Evolutionary conservation across 2,888 invertebrate genomes (phyloP).

Genomic region (Agrotis puta): DNA sequence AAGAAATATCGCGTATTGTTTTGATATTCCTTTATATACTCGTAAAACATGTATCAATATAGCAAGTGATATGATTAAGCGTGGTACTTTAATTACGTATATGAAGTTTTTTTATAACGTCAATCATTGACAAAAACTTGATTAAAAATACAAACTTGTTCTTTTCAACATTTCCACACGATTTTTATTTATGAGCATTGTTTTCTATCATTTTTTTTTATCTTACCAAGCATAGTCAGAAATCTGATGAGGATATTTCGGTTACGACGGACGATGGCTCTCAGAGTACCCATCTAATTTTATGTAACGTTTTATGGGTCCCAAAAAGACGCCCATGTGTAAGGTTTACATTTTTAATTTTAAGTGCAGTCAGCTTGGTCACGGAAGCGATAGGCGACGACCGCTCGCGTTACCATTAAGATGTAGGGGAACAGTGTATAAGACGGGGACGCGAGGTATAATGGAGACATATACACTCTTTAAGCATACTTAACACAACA

Average conservation of each 20-base stretch:
- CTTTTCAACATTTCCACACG: background rate
- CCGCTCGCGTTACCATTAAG: too few species aligned
- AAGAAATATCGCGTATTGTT: background rate
- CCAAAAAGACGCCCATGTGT: constrained; percentile 44
- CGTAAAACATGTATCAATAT: background rate
- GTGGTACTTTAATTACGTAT: too few species aligned
- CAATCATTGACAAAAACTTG: too few species aligned
- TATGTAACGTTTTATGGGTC: constrained; percentile 30
- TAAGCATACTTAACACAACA: too few species aligned
- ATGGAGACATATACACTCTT: too few species aligned
- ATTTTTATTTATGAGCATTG: background rate
- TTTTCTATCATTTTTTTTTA: background rate
- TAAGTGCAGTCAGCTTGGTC: background rate
- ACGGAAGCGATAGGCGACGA: too few species aligned
- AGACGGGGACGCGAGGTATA: too few species aligned
- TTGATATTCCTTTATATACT: background rate
- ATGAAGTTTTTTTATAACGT: too few species aligned
- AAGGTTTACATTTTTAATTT: constrained; percentile 43
- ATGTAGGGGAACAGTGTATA: too few species aligned
- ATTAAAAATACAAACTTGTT: background rate
- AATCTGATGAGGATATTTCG: constrained; percentile 16
- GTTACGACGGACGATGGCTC: constrained; percentile 23
- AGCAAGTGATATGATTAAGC: too few species aligned
- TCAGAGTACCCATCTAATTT: constrained; percentile 49
- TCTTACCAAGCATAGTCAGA: background rate